Percentiles rank a stretch among this genome's conserved stretches.
Evolutionary conservation across 2,113 vertebrate species (phyloP).

Genomic region (Phyllopteryx taeniolatus): DNA sequence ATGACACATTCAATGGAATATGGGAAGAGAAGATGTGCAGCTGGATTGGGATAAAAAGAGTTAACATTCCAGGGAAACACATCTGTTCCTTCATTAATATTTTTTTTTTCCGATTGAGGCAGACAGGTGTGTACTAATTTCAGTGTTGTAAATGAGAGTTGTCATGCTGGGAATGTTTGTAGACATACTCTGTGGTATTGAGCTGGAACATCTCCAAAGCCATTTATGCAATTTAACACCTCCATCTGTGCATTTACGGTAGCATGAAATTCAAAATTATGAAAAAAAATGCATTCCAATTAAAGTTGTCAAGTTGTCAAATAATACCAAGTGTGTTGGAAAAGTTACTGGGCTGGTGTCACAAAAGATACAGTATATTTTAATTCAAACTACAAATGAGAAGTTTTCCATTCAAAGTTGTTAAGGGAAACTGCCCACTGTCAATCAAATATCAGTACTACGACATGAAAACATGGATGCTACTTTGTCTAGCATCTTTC

Average conservation of each 20-base stretch:
- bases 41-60: conserved; percentile 3
- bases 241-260: conserved; percentile 61
- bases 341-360: not conserved
- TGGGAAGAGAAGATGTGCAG: not conserved
- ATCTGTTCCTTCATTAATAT: not conserved
- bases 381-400: not conserved
- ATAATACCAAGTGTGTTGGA: not conserved
- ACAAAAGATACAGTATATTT: not conserved
- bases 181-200: conserved; percentile 51
- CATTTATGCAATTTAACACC: conserved; percentile 53
- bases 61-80: not conserved
- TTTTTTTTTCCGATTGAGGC: not conserved
- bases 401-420: too few relatives aligned
- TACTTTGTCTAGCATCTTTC: too few relatives aligned
- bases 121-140: conserved; percentile 34
- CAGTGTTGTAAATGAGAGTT: conserved; percentile 39
- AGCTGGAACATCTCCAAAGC: conserved; percentile 57
- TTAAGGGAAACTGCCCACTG: too few relatives aligned
- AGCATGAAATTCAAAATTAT: conserved; percentile 53
- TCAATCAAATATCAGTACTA: too few relatives aligned
- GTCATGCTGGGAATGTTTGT: conserved; percentile 53
- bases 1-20: not conserved
- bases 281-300: conserved; percentile 30
- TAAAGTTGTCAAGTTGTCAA: not conserved
- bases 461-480: too few relatives aligned